Percentiles rank a stretch among this genome's conserved stretches.
phyloP scores from a whole-genome alignment of 1,140 invertebrate genomes.

The Tetramorium simillimum region DNA sequence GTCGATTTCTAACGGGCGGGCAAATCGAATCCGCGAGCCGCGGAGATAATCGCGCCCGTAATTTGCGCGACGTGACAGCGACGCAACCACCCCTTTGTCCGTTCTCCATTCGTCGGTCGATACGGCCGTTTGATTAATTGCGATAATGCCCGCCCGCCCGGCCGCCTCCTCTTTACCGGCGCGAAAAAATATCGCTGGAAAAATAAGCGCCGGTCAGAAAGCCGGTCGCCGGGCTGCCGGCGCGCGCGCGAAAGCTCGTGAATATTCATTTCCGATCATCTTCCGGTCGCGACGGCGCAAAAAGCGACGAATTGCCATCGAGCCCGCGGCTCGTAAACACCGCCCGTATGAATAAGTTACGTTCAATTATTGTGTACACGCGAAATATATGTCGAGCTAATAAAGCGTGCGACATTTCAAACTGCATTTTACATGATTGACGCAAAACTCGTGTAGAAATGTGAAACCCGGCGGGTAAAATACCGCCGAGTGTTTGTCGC shows the following conservation, averaged over 20 bases:
- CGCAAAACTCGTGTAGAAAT: not conserved
- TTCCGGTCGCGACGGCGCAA: constrained; percentile 37
- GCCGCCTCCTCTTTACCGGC: too few species aligned
- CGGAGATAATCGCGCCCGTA: constrained; percentile 22
- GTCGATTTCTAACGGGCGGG: constrained; percentile 20
- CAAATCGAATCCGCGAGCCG: not conserved
- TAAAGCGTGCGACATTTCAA: constrained; percentile 38
- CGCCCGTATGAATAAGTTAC: constrained; percentile 54
- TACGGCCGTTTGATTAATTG: constrained; percentile 56
- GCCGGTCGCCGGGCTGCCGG: constrained; percentile 2
- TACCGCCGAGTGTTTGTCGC: not conserved
- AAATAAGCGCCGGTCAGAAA: constrained; percentile 12
- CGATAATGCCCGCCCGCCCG: constrained; percentile 10
- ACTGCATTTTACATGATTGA: constrained; percentile 50
- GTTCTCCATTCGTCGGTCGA: constrained; percentile 18
- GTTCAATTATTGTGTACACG: constrained; percentile 45
- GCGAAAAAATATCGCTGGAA: constrained; percentile 20
- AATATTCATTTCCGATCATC: constrained; percentile 54
- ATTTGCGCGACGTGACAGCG: constrained; percentile 21
- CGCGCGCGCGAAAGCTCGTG: constrained; percentile 15
- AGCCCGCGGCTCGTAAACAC: constrained; percentile 26
- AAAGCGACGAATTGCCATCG: constrained; percentile 30
- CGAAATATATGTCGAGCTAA: constrained; percentile 51
- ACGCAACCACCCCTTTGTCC: constrained; percentile 1
- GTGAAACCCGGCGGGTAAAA: constrained; percentile 1